A percentile compares a stretch with the other conserved stretches of the same genome.
These are phyloP conservation scores for Hydractinia symbiolongicarpus DNA, from an alignment of 30 jellyfish, hydroid and myxozoan species.

Conservation along the genomic window DNA sequence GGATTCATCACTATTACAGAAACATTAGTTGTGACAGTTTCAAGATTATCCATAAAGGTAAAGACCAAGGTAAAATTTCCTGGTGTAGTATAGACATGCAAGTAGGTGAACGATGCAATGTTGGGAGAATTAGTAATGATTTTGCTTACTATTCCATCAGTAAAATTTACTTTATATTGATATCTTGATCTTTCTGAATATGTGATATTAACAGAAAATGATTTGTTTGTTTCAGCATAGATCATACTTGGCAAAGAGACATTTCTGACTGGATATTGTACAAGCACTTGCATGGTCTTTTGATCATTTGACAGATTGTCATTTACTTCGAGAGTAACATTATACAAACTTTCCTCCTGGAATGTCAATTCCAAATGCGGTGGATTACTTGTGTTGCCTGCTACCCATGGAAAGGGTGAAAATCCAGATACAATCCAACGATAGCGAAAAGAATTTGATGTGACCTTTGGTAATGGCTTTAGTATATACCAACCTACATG, in stretches of 20 bases:
- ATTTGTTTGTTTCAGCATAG: not conserved
- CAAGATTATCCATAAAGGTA: not conserved
- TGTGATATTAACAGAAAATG: not conserved
- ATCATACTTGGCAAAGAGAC: not conserved
- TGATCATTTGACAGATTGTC: conserved; percentile 28
- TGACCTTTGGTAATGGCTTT: not conserved
- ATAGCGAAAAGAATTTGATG: conserved; percentile 6
- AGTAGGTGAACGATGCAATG: not conserved
- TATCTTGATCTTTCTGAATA: not conserved
- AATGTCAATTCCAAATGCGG: conserved; percentile 14
- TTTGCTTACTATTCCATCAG: not conserved
- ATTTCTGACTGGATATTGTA: conserved; percentile 33
- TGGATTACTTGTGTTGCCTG: conserved; percentile 2
- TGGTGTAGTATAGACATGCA: not conserved
- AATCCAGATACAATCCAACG: conserved; percentile 39
- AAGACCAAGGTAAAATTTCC: not conserved
- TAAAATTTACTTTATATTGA: not conserved
- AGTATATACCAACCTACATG: not conserved
- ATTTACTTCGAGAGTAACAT: conserved; percentile 29
- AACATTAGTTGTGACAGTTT: not conserved
- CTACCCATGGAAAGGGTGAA: conserved; percentile 17
- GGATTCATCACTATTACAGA: not conserved
- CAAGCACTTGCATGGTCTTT: conserved; percentile 21
- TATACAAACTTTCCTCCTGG: conserved; percentile 33
- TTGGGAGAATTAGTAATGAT: not conserved